Evolutionary conservation across 2,888 invertebrate species (phyloP).

Genomic region (Standfussiana lucernea): DNA sequence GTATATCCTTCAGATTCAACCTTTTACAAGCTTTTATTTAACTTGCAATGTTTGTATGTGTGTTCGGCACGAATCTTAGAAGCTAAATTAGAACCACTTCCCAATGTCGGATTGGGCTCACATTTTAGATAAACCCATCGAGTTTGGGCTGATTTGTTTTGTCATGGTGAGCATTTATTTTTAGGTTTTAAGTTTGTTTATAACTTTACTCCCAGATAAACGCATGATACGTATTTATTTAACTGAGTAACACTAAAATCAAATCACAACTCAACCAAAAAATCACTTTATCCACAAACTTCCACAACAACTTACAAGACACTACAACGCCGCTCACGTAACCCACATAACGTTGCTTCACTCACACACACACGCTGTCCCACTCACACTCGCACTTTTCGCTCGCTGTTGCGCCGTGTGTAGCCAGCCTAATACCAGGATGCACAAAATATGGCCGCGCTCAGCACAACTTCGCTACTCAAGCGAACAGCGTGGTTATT

Average conservation of each 20-base stretch:
- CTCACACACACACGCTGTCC: neutral
- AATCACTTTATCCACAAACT: slow-evolving; percentile 19
- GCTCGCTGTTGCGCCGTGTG: slow-evolving; percentile 47
- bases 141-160: too few relatives aligned
- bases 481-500: slow-evolving; percentile 34
- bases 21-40: too few relatives aligned
- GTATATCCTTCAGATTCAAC: too few relatives aligned
- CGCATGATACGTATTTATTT: too few relatives aligned
- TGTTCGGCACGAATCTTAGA: too few relatives aligned
- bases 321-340: slow-evolving; percentile 53
- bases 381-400: neutral
- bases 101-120: too few relatives aligned
- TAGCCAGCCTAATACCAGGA: slow-evolving; percentile 64
- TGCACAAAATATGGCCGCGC: slow-evolving; percentile 74
- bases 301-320: slow-evolving; percentile 2
- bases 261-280: neutral
- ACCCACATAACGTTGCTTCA: slow-evolving; percentile 30
- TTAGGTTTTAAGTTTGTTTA: too few relatives aligned
- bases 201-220: too few relatives aligned
- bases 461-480: slow-evolving; percentile 44
- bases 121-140: too few relatives aligned
- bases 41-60: too few relatives aligned
- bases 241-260: neutral
- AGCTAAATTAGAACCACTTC: too few relatives aligned
- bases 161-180: too few relatives aligned